Evolutionary conservation across 1,140 invertebrate genomes (phyloP).

Genomic region (Thaumetopoea pityocampa): DNA sequence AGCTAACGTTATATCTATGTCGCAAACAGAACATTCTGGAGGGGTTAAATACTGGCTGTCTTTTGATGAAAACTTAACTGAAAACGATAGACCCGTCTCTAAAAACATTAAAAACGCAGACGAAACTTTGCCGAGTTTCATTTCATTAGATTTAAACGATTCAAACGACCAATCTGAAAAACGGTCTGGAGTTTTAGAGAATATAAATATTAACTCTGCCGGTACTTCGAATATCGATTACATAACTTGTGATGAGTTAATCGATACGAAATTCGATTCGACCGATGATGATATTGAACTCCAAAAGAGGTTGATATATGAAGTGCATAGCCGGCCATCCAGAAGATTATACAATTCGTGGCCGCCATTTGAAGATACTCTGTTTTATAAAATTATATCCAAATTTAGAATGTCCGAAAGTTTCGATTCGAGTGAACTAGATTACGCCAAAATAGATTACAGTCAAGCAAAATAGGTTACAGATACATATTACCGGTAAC

Average conservation of each 20-base stretch:
- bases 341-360: conserved; percentile 45
- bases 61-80: conserved; percentile 45
- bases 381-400: conserved; percentile 68
- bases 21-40: conserved; percentile 48
- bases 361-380: conserved; percentile 68
- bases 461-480: not conserved
- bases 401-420: conserved; percentile 69
- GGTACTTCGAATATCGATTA: conserved; percentile 17
- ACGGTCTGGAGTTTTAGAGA: not conserved
- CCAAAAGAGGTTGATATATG: conserved; percentile 34
- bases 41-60: conserved; percentile 71
- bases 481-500: no score
- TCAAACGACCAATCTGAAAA: not conserved
- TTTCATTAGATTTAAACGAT: conserved; percentile 8
- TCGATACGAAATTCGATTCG: conserved; percentile 14
- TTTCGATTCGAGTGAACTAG: conserved; percentile 51
- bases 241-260: no score
- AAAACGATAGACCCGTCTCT: conserved; percentile 1
- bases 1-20: conserved; percentile 54
- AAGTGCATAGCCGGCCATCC: conserved; percentile 19
- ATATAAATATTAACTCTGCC: no score
- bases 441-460: conserved; percentile 7
- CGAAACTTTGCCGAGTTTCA: conserved; percentile 48
- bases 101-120: conserved; percentile 22
- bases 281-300: conserved; percentile 4